Conservation (phyloP, 2,888 invertebrate genomes). For the Orgyia antiqua region DNA sequence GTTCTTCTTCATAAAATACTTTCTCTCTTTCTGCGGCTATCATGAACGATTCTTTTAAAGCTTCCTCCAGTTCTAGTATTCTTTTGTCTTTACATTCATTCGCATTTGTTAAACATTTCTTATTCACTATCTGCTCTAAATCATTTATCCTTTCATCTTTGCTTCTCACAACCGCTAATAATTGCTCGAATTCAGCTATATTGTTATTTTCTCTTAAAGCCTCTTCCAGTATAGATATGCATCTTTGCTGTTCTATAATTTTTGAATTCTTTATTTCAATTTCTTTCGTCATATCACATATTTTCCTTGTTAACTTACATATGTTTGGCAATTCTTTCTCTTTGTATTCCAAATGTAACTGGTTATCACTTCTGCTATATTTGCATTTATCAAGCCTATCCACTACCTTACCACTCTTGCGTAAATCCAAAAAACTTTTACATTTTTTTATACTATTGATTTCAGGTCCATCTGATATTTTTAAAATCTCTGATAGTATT, state of each 20-base stretch:
- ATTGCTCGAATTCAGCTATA: slow-evolving; percentile 77
- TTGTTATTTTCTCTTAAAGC: slow-evolving; percentile 76
- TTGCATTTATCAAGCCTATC: slow-evolving; percentile 75
- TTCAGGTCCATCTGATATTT: slow-evolving; percentile 63
- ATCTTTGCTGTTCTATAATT: slow-evolving; percentile 75
- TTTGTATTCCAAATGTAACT: slow-evolving; percentile 47
- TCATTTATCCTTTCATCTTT: slow-evolving; percentile 86
- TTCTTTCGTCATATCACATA: slow-evolving; percentile 63
- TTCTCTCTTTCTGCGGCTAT: slow-evolving; percentile 84
- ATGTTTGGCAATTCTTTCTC: slow-evolving; percentile 41
- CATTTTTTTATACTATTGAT: slow-evolving; percentile 56
- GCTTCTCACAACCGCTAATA: slow-evolving; percentile 75
- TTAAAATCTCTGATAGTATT: slow-evolving; percentile 67
- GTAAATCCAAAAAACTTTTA: slow-evolving; percentile 67
- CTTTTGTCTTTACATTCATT: slow-evolving; percentile 71
- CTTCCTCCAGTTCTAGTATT: slow-evolving; percentile 88
- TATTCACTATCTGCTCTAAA: slow-evolving; percentile 83
- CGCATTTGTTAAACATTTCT: slow-evolving; percentile 49
- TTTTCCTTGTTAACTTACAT: slow-evolving; percentile 57
- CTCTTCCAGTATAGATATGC: slow-evolving; percentile 72
- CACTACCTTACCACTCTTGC: slow-evolving; percentile 79
- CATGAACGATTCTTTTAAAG: slow-evolving; percentile 87
- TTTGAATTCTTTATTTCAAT: slow-evolving; percentile 71
- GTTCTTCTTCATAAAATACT: slow-evolving; percentile 81
- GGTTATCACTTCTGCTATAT: slow-evolving; percentile 65